Conservation (phyloP, 2,113 vertebrate genomes). For the Psittacara wagleri region DNA sequence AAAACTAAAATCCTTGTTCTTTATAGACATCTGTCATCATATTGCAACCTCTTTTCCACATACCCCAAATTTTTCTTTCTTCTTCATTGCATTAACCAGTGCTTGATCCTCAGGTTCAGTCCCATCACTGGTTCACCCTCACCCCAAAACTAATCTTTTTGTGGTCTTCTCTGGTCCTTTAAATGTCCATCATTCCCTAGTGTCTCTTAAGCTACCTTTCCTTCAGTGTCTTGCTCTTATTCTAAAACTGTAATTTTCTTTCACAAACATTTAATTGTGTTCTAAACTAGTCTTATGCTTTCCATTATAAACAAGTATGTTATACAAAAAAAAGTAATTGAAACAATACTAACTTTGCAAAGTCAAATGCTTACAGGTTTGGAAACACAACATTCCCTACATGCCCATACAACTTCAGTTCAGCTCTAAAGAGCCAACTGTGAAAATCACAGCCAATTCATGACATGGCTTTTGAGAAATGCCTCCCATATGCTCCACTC, state of each 20-base stretch:
- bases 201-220: background rate
- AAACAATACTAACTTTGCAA: background rate
- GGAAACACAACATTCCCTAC: background rate
- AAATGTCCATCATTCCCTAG: background rate
- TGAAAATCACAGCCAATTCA: background rate
- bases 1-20: background rate
- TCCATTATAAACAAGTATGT: background rate
- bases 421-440: background rate
- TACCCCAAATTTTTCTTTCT: background rate
- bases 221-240: background rate
- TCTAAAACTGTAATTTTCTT: background rate
- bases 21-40: background rate
- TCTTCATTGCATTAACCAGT: background rate
- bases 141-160: background rate
- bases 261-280: background rate
- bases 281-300: background rate
- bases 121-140: accelerated
- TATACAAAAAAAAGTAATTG: background rate
- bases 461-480: background rate
- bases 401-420: background rate
- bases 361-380: background rate
- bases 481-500: background rate
- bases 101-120: background rate
- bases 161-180: background rate
- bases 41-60: background rate